Percentiles rank a stretch among this genome's conserved stretches.
Evolutionary conservation across 2,113 vertebrate species (phyloP).

Genomic region (Panthera uncia): DNA sequence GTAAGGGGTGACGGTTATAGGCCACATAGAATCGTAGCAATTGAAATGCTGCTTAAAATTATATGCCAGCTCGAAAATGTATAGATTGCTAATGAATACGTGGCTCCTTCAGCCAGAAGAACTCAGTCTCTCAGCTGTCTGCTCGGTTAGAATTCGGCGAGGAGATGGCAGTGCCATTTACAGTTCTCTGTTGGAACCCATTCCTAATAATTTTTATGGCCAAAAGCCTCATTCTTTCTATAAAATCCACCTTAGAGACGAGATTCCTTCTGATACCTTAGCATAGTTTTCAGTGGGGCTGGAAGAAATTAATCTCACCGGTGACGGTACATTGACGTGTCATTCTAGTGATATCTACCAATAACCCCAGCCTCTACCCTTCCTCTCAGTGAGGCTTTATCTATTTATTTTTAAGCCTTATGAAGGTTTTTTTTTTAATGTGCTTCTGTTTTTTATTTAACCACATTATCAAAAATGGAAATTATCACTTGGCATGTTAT

Average conservation of each 20-base stretch:
- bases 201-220: neutral
- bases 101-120: neutral
- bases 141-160: neutral
- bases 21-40: neutral
- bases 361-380: neutral
- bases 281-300: neutral
- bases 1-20: neutral
- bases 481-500: neutral
- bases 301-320: neutral
- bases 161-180: neutral
- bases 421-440: neutral
- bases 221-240: neutral
- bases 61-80: neutral
- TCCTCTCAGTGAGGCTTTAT: neutral
- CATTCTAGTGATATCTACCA: neutral
- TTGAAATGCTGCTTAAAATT: neutral
- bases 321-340: neutral
- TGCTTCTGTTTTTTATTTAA: conserved; percentile 9
- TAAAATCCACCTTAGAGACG: neutral
- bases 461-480: neutral
- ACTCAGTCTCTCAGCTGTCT: neutral
- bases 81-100: neutral
- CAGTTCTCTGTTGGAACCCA: neutral
- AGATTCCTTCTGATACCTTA: neutral
- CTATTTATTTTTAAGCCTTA: neutral